Evolutionary conservation across 1,140 invertebrate species (phyloP).

Genomic region (Ylistrum balloti): DNA sequence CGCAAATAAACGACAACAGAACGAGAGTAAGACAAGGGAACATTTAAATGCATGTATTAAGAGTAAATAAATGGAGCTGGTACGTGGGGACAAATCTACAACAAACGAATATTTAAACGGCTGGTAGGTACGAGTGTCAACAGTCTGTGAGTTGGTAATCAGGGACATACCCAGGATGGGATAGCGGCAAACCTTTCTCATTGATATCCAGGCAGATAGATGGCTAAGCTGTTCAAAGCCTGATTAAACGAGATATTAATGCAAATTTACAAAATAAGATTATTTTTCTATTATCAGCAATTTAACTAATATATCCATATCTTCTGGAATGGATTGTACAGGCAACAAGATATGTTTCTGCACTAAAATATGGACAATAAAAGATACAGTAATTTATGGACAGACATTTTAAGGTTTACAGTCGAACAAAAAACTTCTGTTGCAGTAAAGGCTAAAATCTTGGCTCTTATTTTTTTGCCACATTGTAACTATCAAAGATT

Average conservation of each 20-base stretch:
- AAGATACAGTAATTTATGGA: no score
- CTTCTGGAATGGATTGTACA: no score
- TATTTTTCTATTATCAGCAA: no score
- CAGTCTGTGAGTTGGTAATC: neutral
- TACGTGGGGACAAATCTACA: neutral
- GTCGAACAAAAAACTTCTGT: no score
- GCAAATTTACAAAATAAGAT: neutral
- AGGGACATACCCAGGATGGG: neutral
- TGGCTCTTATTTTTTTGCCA: no score
- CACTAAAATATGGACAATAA: no score
- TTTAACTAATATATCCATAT: no score
- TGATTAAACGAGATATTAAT: neutral
- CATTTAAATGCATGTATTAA: neutral
- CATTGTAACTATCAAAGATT: no score
- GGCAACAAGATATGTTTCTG: no score
- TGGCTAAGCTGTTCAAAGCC: neutral
- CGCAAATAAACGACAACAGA: slow-evolving; percentile 17
- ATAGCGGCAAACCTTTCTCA: neutral
- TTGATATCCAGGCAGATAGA: slow-evolving; percentile 16
- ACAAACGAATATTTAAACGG: slow-evolving; percentile 27
- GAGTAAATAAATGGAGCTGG: neutral
- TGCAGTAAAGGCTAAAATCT: no score
- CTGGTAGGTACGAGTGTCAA: neutral
- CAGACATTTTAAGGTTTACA: no score
- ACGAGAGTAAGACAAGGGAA: slow-evolving; percentile 30